Evolutionary conservation across 2,797 vertebrate species (phyloP).

Genomic region (Gallirallus australis): DNA sequence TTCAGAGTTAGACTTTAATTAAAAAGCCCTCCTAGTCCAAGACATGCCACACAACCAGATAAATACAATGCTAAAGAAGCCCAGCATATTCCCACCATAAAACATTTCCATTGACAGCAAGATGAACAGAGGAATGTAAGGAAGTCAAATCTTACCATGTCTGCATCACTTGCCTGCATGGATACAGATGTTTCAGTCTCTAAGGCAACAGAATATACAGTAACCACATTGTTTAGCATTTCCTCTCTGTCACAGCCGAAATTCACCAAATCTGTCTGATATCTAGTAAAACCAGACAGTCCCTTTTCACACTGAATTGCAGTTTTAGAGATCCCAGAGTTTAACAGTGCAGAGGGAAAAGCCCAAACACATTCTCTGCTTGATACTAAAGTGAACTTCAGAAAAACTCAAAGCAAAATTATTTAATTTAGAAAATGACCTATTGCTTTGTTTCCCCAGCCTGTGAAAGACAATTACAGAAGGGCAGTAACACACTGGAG

Average conservation of each 20-base stretch:
- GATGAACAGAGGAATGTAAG: conserved; percentile 69
- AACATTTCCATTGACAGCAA: conserved; percentile 74
- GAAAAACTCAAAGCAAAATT: neutral
- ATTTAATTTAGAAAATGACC: neutral
- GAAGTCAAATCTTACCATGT: conserved; percentile 77
- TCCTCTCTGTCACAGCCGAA: conserved; percentile 45
- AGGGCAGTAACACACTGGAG: neutral
- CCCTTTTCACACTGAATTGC: neutral
- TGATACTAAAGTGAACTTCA: neutral
- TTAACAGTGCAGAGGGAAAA: neutral
- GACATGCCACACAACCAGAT: conserved; percentile 44
- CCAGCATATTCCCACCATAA: conserved; percentile 60
- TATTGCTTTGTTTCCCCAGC: neutral
- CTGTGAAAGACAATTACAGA: neutral
- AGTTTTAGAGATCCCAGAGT: neutral
- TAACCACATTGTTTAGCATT: conserved; percentile 65
- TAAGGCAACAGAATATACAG: conserved; percentile 77
- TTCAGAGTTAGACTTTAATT: conserved; percentile 66
- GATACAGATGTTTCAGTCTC: conserved; percentile 80
- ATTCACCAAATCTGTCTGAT: conserved; percentile 14
- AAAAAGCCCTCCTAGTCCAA: conserved; percentile 61
- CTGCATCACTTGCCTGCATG: conserved; percentile 76
- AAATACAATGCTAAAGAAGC: conserved; percentile 62
- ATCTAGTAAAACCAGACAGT: neutral
- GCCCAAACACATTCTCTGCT: neutral